Base-by-base conservation (phyloP, 2,888 invertebrate genomes). In the Athalia circularis region DNA sequence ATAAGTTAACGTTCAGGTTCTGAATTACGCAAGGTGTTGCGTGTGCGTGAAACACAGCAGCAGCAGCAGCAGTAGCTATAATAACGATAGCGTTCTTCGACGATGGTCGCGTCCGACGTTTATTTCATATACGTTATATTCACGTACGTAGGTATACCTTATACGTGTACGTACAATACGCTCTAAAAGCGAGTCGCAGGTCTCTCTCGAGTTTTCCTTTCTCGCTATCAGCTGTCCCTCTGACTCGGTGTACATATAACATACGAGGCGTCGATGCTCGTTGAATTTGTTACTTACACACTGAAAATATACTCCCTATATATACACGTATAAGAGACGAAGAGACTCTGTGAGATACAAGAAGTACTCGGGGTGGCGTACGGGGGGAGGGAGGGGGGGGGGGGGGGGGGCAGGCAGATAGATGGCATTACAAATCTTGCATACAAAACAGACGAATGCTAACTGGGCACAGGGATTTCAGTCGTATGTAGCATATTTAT, bases 371-470 rank as follows among this genome's bases (percentile, higher is more conserved):
- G 50, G 75, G 75, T 62, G 72, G 57, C 59, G 48, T 29, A 29
- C 72, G 9, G 57, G 57, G 72, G 75, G 64, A 62, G 62, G 62
- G 6, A 6, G 57, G 72, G 75, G 64, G 48, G 62, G 62, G 6
- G n/a, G 9, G 57, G 57, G 72, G 75, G 64, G 48, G 62, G 62
- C 0, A 6, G 54, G 62, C 75, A 75, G 75, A 75, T 75, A 62
- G 75, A 75, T 75, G 75, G 62, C 75, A 50, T 29, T 62, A 75
- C 75, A 75, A 75, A 75, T 75, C 75, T 75, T 75, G 75, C 75
- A 75, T 75, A 75, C 75, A 75, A 75, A 75, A 62, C 45, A 75
- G 75, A 75, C 62, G 6, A 13, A 72, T 48, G 13, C 75, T 64
- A 62, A 75, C 72, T 72, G 45, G 61, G 15, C 59, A 9, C 15